Base-by-base conservation (phyloP, 2,797 vertebrate genomes). In the Tympanoctomys barrerae region DNA sequence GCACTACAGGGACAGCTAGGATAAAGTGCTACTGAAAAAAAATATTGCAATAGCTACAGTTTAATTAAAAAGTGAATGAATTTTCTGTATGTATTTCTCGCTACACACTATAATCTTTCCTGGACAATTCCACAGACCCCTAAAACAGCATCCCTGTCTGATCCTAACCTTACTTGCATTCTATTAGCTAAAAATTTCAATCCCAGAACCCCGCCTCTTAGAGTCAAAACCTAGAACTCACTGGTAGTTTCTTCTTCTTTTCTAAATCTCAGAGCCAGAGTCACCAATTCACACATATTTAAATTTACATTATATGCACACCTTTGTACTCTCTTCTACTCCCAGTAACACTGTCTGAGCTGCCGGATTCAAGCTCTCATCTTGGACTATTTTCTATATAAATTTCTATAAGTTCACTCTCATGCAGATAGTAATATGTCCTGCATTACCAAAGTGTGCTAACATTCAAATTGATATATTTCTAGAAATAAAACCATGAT, bases 401-500 rank as follows among this genome's bases (percentile, higher is more conserved):
- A 77, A 92, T 62, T 61, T 82, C 39, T 91, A 89, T 12, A 5
- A 78, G 28, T 83, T 12, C 39, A 73, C 89, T 81, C 26, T 61
- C 92, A 73, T 13, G n/a, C 26, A 79, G 46, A 93, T 0, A 12
- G 70, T 52, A 92, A 80, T 36, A 62, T 82, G 31, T 78, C 33
- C 87, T 78, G 7, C 9, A 64, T 84, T 80, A 80, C 24, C 42
- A 73, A 95, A 79, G 18, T 78, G 5, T 66, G 92, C 46, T 54
- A 19, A 82, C 80, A 94, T 52, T 94, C 64, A 46, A 66, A 90
- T 13, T 78, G 14, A 93, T n/a, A 5, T 78, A 66, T 59, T 92
- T 80, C 75, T 87, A 85, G 28, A 90, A 93, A 73, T 59, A 87
- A 89, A 96, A 88, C 7, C 7, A 85, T 68, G 4, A 73, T 46